A percentile compares a stretch with the other conserved stretches of the same genome.
Evolutionary conservation across 2,888 invertebrate species (phyloP).

Genomic region (Steinernema carpocapsae): DNA sequence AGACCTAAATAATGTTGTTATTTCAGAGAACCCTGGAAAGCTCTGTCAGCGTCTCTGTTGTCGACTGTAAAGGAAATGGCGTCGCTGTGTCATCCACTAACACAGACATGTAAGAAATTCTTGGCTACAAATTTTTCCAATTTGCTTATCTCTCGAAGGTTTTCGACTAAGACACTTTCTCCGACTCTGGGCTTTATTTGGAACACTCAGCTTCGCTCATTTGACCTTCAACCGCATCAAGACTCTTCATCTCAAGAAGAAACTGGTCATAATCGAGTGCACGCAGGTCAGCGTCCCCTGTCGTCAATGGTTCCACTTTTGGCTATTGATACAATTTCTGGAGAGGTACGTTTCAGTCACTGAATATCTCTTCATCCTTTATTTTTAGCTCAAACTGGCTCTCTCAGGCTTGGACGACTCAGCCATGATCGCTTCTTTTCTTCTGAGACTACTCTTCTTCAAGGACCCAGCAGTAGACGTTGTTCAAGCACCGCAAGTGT

Average conservation of each 20-base stretch:
- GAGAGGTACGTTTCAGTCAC: not conserved
- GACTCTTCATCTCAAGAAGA: not conserved
- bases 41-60: not conserved
- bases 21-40: not conserved
- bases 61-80: constrained; percentile 9
- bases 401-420: constrained; percentile 5
- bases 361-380: not conserved
- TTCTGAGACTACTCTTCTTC: not conserved
- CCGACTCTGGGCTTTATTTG: not conserved
- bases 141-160: not conserved
- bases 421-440: not conserved
- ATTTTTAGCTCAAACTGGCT: not conserved
- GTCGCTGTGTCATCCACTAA: not conserved
- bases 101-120: not conserved
- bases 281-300: not conserved
- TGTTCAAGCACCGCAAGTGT: not conserved
- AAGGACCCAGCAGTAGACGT: not conserved
- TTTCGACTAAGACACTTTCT: not conserved
- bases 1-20: not conserved
- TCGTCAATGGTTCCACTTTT: not conserved
- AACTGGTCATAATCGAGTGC: not conserved
- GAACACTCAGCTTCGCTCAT: constrained; percentile 9
- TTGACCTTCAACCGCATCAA: not conserved
- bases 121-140: not conserved
- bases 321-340: not conserved